These are phyloP conservation scores for Amphipoea oculea DNA, from an alignment of 2,888 invertebrate genomes.

Conservation along the genomic window DNA sequence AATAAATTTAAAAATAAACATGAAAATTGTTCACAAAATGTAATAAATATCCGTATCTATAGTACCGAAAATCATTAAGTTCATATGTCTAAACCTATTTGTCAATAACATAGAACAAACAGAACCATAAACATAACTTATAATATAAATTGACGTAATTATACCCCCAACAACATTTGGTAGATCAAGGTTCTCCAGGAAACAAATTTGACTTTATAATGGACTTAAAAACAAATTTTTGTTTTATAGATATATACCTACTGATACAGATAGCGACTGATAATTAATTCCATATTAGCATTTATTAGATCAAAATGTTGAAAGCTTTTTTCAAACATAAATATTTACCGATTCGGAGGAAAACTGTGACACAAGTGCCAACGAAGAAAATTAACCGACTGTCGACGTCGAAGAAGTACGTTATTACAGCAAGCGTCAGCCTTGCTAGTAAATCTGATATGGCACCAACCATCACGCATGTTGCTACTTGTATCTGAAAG, in stretches of 20 bases:
- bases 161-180: not conserved
- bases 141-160: slow-evolving; percentile 16
- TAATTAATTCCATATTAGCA: not conserved
- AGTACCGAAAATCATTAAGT: not conserved
- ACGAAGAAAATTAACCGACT: slow-evolving; percentile 92
- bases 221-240: not conserved
- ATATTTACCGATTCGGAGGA: slow-evolving; percentile 92
- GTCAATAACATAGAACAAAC: slow-evolving; percentile 4
- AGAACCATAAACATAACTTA: slow-evolving; percentile 25
- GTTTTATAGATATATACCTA: not conserved
- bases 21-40: not conserved
- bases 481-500: slow-evolving; percentile 91
- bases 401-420: slow-evolving; percentile 91
- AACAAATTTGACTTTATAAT: slow-evolving; percentile 16
- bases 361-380: slow-evolving; percentile 92
- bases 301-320: not conserved
- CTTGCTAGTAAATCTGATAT: slow-evolving; percentile 92
- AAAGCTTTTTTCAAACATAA: slow-evolving; percentile 10
- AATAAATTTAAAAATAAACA: slow-evolving; percentile 65
- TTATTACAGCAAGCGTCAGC: slow-evolving; percentile 91
- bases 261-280: not conserved
- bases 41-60: not conserved
- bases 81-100: not conserved
- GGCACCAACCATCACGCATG: slow-evolving; percentile 93
- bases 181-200: slow-evolving; percentile 16